Evolutionary conservation across 1,140 invertebrate genomes (phyloP), one percentile per base, ranked within the genome.

Genomic region (Drosophila pachea): DNA sequence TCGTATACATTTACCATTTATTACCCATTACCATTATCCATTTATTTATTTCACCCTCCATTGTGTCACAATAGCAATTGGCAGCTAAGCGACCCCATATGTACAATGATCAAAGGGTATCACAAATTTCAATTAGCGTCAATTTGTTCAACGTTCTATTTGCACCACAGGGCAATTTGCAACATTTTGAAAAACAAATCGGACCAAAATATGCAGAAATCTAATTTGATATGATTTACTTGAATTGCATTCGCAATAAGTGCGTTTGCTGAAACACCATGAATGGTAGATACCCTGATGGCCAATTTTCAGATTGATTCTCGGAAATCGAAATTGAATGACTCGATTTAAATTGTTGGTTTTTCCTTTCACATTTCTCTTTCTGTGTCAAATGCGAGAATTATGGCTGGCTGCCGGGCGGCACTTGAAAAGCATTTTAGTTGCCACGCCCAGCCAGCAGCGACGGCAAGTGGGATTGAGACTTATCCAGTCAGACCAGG

Each of bases 51-150:
- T 22, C 3, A 22, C 22, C 22, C 22, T 22, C 22, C 22, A n/a
- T 22, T 22, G 1, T 22, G 1, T 22, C 22, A 2, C 22, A 2
- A 22, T 3, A 22, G 3, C 22, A 22, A 22, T 22, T 22, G 1
- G 1, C 22, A 22, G 22, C 45, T 8, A 47, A 4, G 4, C 14
- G 14, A 47, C 22, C 22, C 45, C 8, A 22, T 47, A 22, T n/a
- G 16, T 9, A 4, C 45, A 11, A 4, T 47, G 45, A 7, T 7
- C 5, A 47, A 8, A 47, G 45, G 45, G 45, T 47, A 68, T 78
- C 78, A 86, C 81, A 76, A 79, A 86, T 84, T 77, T 86, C 76
- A 84, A 84, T 84, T 86, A 84, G 73, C 77, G 47, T 71, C 76
- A 84, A 84, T 84, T 79, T 76, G 63, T 63, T 78, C 54, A 55